These are phyloP conservation scores for Diprion similis DNA, from an alignment of 1,140 invertebrate species.

Conservation along the genomic window DNA sequence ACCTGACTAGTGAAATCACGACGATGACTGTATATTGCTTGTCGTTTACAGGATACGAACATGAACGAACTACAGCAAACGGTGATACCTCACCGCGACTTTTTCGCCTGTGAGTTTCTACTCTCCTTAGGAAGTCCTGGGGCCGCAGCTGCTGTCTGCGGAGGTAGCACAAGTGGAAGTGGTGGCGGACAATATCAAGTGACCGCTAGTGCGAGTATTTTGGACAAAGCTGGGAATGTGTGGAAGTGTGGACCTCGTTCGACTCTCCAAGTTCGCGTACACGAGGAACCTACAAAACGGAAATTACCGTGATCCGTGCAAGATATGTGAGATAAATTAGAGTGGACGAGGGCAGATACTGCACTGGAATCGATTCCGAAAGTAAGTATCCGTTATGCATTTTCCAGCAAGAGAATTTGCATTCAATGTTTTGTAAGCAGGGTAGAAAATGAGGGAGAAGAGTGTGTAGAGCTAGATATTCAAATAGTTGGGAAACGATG, in stretches of 20 bases:
- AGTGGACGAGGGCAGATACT: no score
- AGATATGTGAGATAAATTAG: no score
- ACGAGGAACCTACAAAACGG: conserved; percentile 66
- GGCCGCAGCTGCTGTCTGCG: conserved; percentile 23
- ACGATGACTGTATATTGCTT: neutral
- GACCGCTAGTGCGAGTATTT: conserved; percentile 73
- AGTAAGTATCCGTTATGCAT: no score
- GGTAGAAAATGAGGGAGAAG: no score
- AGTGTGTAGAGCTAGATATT: no score
- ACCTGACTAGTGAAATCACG: conserved; percentile 11
- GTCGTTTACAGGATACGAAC: conserved; percentile 49
- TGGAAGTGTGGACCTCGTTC: conserved; percentile 80
- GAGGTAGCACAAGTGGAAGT: conserved; percentile 25
- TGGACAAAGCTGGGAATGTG: conserved; percentile 74
- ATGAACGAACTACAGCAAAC: conserved; percentile 68
- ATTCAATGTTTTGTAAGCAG: no score
- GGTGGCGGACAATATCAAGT: conserved; percentile 68
- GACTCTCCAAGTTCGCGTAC: conserved; percentile 73
- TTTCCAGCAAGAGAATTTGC: no score
- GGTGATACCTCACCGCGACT: conserved; percentile 79
- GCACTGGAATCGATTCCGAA: no score
- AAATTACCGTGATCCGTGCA: conserved; percentile 42
- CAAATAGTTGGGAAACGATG: no score
- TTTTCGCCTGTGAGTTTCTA: conserved; percentile 81
- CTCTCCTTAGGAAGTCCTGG: conserved; percentile 60